A percentile compares a stretch with the other conserved stretches of the same genome.
Conservation (phyloP, 2,797 vertebrate species). For the Cercopithecus mitis region DNA sequence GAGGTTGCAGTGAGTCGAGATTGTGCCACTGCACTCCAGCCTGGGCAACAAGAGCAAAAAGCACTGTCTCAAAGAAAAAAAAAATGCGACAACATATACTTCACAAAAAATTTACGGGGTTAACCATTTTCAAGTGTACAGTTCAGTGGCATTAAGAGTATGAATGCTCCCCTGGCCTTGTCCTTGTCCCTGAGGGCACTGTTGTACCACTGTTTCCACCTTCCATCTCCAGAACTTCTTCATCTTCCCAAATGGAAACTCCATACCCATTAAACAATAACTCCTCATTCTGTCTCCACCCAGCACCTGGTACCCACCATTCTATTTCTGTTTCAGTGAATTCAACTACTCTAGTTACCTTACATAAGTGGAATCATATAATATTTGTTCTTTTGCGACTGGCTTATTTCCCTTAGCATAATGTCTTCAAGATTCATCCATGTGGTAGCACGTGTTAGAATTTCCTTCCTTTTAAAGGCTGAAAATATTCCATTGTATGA, state of each 20-base stretch:
- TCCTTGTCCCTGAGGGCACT: neutral
- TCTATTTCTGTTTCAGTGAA: neutral
- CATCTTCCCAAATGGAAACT: neutral
- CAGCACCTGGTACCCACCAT: neutral
- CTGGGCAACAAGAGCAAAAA: too few species aligned
- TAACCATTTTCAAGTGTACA: neutral
- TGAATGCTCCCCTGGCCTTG: neutral
- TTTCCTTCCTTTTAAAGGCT: conserved; percentile 5
- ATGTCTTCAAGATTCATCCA: neutral
- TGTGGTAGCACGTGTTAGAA: neutral
- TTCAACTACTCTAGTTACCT: neutral
- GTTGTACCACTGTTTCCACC: neutral
- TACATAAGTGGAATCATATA: neutral
- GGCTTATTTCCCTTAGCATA: neutral
- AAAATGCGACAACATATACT: neutral
- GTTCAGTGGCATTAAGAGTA: neutral
- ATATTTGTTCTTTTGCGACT: neutral
- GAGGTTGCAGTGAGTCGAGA: too few species aligned
- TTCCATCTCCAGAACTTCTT: neutral
- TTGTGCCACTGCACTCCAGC: too few species aligned
- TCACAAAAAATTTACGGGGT: neutral
- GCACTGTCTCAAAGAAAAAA: neutral
- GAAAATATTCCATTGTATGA: too few species aligned
- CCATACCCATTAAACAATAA: neutral
- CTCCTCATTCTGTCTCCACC: too few species aligned